Conservation (phyloP, 2,797 vertebrate genomes). For the Scyliorhinus canicula region DNA sequence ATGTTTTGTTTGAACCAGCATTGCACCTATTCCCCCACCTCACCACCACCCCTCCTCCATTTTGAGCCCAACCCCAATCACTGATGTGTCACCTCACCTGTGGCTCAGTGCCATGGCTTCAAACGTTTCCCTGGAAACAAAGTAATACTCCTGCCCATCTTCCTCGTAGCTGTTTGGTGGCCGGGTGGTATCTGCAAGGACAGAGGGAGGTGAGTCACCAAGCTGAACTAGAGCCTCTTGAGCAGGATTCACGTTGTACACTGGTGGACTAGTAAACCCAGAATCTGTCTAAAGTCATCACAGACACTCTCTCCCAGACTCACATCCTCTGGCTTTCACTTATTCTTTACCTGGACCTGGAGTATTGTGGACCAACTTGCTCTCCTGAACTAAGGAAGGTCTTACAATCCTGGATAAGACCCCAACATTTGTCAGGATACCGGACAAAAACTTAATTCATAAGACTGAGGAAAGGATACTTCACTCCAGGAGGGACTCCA, state of each 20-base stretch:
- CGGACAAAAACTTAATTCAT: too few relatives aligned
- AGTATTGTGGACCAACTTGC: background rate
- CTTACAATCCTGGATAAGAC: too few relatives aligned
- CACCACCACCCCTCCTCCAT: background rate
- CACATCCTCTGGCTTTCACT: background rate
- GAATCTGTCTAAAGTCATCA: background rate
- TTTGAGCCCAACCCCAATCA: background rate
- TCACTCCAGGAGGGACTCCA: too few relatives aligned
- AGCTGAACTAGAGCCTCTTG: background rate
- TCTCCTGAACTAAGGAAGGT: background rate
- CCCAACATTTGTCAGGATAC: too few relatives aligned
- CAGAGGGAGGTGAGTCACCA: background rate
- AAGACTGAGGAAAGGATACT: too few relatives aligned
- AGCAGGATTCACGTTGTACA: background rate
- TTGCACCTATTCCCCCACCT: background rate
- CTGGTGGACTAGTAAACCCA: background rate
- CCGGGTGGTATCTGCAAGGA: constrained; percentile 77
- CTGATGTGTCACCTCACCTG: constrained; percentile 57
- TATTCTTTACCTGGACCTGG: background rate
- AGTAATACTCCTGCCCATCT: constrained; percentile 84
- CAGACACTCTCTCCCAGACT: background rate
- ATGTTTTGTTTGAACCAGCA: background rate
- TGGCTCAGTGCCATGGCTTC: constrained; percentile 80
- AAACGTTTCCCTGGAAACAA: constrained; percentile 77
- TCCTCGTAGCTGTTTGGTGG: constrained; percentile 78